Conservation (phyloP, 2,113 vertebrate genomes). For the Carassius gibelio region DNA sequence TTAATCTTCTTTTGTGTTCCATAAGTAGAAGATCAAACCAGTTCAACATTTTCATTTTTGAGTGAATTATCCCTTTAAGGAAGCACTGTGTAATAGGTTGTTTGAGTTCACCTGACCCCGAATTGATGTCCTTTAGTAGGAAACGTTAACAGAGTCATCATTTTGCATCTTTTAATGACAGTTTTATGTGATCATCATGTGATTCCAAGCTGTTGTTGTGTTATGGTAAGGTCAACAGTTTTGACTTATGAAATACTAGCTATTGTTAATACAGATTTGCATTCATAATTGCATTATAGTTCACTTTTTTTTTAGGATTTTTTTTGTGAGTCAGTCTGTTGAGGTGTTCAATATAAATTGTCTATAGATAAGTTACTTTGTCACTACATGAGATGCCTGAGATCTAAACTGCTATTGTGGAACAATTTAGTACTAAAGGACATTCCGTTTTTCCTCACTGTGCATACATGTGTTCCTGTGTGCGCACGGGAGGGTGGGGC, state of each 20-base stretch:
- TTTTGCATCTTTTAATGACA: background rate
- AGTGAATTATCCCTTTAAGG: background rate
- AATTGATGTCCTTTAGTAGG: background rate
- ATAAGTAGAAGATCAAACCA: too few species aligned
- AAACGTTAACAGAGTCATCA: background rate
- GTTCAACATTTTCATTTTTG: too few species aligned
- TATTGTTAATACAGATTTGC: background rate
- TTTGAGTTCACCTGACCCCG: background rate
- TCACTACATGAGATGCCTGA: background rate
- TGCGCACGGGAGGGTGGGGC: conserved; percentile 9
- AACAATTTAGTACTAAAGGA: conserved; percentile 2
- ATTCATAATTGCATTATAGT: background rate
- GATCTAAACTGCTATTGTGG: background rate
- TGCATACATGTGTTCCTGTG: conserved; percentile 3
- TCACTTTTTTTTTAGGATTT: background rate
- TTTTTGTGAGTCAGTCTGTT: background rate
- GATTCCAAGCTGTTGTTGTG: background rate
- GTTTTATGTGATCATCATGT: background rate
- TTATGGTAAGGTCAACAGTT: background rate
- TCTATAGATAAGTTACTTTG: background rate
- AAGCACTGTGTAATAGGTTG: background rate
- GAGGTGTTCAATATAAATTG: background rate
- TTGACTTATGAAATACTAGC: background rate
- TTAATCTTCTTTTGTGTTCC: background rate
- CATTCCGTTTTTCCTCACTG: background rate